Conservation (phyloP, 2,113 vertebrate genomes). For the Dipodomys ordii region DNA sequence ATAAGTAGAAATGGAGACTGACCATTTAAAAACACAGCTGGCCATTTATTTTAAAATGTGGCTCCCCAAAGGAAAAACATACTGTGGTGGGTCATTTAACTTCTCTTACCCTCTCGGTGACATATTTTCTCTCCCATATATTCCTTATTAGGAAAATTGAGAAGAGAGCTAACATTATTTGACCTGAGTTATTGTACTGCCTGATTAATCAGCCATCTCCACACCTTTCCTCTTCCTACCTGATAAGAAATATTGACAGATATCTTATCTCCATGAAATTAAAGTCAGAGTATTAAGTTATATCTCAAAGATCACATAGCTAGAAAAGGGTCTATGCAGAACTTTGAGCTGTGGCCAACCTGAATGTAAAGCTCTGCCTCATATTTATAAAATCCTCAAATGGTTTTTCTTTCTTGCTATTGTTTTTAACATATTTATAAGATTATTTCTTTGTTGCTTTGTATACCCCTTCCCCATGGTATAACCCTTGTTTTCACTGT, state of each 20-base stretch:
- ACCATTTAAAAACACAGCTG: not conserved
- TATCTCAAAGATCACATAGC: not conserved
- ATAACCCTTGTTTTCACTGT: too few relatives aligned
- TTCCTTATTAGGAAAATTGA: conserved; percentile 24
- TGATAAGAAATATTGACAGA: not conserved
- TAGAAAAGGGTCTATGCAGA: not conserved
- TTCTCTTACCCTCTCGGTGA: not conserved
- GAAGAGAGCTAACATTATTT: conserved; percentile 1
- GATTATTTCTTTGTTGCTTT: too few relatives aligned
- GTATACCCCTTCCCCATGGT: too few relatives aligned
- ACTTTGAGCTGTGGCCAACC: not conserved
- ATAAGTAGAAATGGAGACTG: not conserved
- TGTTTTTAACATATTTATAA: too few relatives aligned
- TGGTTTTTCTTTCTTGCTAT: too few relatives aligned
- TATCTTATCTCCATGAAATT: not conserved
- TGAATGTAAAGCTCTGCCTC: conserved; percentile 10
- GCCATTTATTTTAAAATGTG: not conserved
- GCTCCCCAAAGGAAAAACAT: not conserved
- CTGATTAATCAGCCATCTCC: not conserved
- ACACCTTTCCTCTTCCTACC: not conserved
- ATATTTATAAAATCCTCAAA: too few relatives aligned
- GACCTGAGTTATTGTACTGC: not conserved
- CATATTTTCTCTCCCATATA: not conserved
- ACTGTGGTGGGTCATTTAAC: not conserved
- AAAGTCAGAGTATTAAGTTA: not conserved